Conservation (phyloP, 2,888 invertebrate genomes). For the Platypus cylindrus region DNA sequence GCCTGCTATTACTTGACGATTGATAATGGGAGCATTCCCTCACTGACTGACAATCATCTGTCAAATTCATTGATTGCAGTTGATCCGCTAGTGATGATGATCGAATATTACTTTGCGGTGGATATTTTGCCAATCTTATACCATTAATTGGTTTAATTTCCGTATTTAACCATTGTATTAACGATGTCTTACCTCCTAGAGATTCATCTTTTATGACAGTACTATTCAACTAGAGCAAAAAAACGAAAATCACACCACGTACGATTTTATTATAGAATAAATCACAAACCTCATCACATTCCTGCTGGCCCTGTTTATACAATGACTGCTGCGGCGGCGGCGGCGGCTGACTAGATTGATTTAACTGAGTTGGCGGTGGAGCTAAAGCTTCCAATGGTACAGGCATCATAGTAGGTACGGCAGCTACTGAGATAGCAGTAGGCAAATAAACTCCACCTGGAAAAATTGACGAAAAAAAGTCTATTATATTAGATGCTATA, state of each 20-base stretch:
- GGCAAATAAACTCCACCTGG: conserved; percentile 1
- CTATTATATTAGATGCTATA: not conserved
- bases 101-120: conserved; percentile 15
- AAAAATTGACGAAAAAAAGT: not conserved
- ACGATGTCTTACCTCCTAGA: conserved; percentile 1
- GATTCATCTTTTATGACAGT: conserved; percentile 6
- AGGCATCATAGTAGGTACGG: conserved; percentile 5
- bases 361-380: conserved; percentile 8
- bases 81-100: conserved; percentile 36
- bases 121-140: conserved; percentile 21
- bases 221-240: conserved; percentile 5
- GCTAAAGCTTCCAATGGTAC: conserved; percentile 10
- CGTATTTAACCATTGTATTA: conserved; percentile 10
- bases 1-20: conserved; percentile 39
- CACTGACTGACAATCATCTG: too few species aligned
- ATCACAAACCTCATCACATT: conserved; percentile 9
- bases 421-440: conserved; percentile 2
- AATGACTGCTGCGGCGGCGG: conserved; percentile 4
- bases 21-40: conserved; percentile 39
- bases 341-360: conserved; percentile 9
- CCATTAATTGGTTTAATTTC: conserved; percentile 26
- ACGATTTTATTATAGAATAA: not conserved
- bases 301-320: conserved; percentile 6
- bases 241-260: not conserved
- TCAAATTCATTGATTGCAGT: conserved; percentile 32